Base-by-base conservation (phyloP, 2,888 invertebrate genomes). In the Cheilosia urbana region DNA sequence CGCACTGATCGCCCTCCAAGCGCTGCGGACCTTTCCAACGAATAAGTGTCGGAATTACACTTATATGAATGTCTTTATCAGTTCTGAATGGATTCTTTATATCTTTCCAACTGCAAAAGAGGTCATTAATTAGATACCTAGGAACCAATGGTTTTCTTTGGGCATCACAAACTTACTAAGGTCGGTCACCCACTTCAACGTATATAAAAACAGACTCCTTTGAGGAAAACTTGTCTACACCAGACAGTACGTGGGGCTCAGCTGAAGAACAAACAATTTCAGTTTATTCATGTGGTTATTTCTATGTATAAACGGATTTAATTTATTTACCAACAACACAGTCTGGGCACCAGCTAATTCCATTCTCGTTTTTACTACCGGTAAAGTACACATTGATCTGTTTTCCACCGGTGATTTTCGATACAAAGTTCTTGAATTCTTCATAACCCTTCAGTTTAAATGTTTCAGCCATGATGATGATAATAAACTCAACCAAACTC, bases 281-380 rank as follows among this genome's bases (percentile, higher is more conserved):
- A 13, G 15, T 40, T 9, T 9, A 47, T 45, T 45, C 45, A 45
- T n/a, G 9, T 4, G 15, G 2, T 13, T 9, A 9, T 5, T 34
- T 34, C 17, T 11, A 6, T 53, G 7, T 13, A 15, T 11, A 15
- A 55, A 17, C 30, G 17, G 9, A 42, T 17, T 49, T 34, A 30
- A 7, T 81, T 57, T 72, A 63, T 91, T 92, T 93, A 96, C 97
- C 96, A 91, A 93, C 93, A 11, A 95, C 95, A 91, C 98, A 98
- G 91, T 98, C 98, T 0, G 95, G 94, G 90, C 98, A 98, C 98
- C 98, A 98, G 90, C 96, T 97, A 49, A 93, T 91, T 0, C 97
- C 97, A 0, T 87, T 71, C 27, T 82, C 82, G 58, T 89, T 88
- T 90, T 94, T 94, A 19, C 93, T 92, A 15, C 95, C 96, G 66